Evolutionary conservation across 1,140 invertebrate genomes (phyloP), one percentile per base, ranked within the genome.

Genomic region (Drosophila quadrilineata): DNA sequence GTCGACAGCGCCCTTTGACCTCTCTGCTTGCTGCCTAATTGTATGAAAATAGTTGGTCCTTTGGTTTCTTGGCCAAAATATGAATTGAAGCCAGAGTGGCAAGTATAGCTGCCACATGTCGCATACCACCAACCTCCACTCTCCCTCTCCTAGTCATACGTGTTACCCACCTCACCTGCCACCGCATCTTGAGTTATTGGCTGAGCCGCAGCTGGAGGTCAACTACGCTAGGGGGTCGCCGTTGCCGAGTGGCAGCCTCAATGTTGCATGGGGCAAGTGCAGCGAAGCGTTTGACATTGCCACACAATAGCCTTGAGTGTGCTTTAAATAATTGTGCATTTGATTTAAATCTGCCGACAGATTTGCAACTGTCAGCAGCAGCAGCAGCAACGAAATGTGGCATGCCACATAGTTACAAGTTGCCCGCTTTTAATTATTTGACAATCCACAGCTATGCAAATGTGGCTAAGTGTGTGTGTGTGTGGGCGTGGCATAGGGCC

Each of bases 11-110:
- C 9, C 28, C 9, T 19, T 6, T 16, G 26, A 3, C 35, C 70
- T 46, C 35, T 21, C 41, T 17, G 40, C 36, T 31, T 40, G 31
- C 45, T 70, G 75, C 66, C 77, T 84, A 84, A 84, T 84, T 84
- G 77, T 74, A 85, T 74, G 79, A 85, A 79, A 74, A 85, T 85
- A 84, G 65, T 84, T 74, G 60, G 68, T 57, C 70, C 66, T 66
- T 75, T 66, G 46, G 43, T 24, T 28, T 28, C 28, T 6, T 3
- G 22, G 22, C 10, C 22, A 10, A 43, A 85, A 79, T 85, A 60
- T 53, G 68, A 71, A 73, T 59, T 80, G 58, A 75, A 82, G 75
- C 72, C 60, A 19, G 17, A 19, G 28, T 9, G 10, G 17, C 45
- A n/a, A n/a, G n/a, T n/a, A n/a, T 50, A 12, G 19, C 22, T 17